phyloP scores from a whole-genome alignment of 2,888 invertebrate species.

The Eutolmus rufibarbis region DNA sequence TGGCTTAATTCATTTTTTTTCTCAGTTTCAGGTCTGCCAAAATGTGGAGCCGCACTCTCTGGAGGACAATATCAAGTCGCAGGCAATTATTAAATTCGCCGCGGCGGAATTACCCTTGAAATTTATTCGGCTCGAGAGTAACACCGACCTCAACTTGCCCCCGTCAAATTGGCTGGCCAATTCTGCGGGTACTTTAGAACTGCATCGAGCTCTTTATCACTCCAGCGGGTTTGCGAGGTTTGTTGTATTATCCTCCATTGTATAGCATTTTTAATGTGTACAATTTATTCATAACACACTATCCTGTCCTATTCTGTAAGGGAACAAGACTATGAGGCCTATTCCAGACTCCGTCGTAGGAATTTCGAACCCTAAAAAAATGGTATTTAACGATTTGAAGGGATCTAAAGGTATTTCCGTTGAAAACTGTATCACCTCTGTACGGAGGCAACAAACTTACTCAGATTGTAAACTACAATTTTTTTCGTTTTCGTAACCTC shows the following conservation, averaged over 20 bases:
- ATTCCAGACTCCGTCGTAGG: too few relatives aligned
- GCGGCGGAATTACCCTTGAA: constrained; percentile 78
- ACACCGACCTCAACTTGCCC: constrained; percentile 87
- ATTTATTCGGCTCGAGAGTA: constrained; percentile 81
- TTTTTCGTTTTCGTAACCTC: too few relatives aligned
- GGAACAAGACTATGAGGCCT: too few relatives aligned
- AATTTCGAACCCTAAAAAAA: too few relatives aligned
- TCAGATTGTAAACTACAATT: too few relatives aligned
- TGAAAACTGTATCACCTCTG: too few relatives aligned
- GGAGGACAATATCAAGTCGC: constrained; percentile 73
- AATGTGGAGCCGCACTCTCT: constrained; percentile 57
- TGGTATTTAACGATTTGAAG: too few relatives aligned
- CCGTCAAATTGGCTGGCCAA: constrained; percentile 90
- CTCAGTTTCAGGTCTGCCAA: constrained; percentile 59
- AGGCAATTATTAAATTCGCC: constrained; percentile 86
- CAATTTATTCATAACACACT: not conserved
- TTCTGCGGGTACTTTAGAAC: constrained; percentile 78
- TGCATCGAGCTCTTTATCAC: constrained; percentile 77
- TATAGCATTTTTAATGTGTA: not conserved
- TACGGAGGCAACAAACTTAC: too few relatives aligned
- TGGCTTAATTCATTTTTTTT: not conserved
- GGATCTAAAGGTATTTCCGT: too few relatives aligned
- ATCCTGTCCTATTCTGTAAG: not conserved
- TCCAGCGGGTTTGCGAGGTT: constrained; percentile 80
- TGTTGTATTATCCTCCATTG: not conserved